Evolutionary conservation across 35 echinoderm and acorn worm species (phyloP).

Genomic region (Anneissia japonica): DNA sequence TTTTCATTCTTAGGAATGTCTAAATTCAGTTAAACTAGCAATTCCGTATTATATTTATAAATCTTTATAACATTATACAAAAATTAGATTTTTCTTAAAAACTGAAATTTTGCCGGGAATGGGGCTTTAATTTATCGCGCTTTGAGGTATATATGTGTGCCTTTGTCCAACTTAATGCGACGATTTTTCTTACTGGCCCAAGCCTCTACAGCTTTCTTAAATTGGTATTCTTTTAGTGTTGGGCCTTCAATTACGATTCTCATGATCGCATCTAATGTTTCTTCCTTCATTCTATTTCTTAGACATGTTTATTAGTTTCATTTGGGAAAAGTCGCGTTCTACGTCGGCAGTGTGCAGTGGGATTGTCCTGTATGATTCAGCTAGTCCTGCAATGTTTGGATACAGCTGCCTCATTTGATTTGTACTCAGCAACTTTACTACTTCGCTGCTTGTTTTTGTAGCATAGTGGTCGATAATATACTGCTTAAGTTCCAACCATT

Average conservation of each 20-base stretch:
- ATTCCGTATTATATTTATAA: too few relatives aligned
- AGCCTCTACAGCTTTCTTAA: constrained; percentile 17
- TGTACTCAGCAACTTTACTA: constrained; percentile 22
- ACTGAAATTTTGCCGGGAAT: too few relatives aligned
- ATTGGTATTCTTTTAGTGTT: constrained; percentile 13
- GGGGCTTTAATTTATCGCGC: too few relatives aligned
- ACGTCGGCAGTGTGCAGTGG: constrained; percentile 25
- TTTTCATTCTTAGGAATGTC: too few relatives aligned
- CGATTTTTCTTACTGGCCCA: constrained; percentile 41
- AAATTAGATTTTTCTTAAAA: too few relatives aligned
- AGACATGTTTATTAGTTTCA: constrained; percentile 39
- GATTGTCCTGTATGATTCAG: constrained; percentile 8
- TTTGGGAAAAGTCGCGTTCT: constrained; percentile 30
- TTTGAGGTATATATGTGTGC: too few relatives aligned
- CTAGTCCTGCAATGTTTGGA: constrained; percentile 22
- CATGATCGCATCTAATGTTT: constrained; percentile 13
- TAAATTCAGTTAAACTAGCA: too few relatives aligned
- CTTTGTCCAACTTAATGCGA: too few relatives aligned
- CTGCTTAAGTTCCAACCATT: constrained; percentile 22
- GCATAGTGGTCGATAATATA: constrained; percentile 24
- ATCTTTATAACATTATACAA: too few relatives aligned
- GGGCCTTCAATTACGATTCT: constrained; percentile 24
- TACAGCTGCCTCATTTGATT: constrained; percentile 12
- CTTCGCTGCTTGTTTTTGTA: constrained; percentile 11
- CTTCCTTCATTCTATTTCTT: constrained; percentile 45